Conservation (phyloP, 1,140 invertebrate species). For the Drosophila ironensis region DNA sequence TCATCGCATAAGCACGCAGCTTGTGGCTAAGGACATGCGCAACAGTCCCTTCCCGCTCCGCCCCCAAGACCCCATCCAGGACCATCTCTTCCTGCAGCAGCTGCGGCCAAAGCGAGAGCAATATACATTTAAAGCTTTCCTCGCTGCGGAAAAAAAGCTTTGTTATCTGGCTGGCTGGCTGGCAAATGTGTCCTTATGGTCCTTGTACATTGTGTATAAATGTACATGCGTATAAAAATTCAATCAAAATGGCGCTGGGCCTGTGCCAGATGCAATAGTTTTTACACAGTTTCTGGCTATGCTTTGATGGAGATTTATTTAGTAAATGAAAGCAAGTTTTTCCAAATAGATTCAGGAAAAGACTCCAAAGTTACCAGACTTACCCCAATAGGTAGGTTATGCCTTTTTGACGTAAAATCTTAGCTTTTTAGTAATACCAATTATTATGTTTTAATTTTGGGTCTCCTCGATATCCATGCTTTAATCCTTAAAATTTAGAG, state of each 20-base stretch:
- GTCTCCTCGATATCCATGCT: no score
- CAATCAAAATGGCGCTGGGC: conserved; percentile 69
- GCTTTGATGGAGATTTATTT: background rate
- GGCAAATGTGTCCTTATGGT: conserved; percentile 51
- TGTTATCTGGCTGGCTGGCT: conserved; percentile 66
- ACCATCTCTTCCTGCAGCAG: conserved; percentile 28
- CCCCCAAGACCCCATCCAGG: background rate
- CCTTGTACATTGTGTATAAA: conserved; percentile 12
- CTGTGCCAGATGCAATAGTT: conserved; percentile 1
- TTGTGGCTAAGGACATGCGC: conserved; percentile 70
- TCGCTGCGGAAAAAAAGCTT: conserved; percentile 48
- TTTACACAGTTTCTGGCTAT: conserved; percentile 12
- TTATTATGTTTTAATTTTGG: no score
- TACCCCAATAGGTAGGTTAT: no score
- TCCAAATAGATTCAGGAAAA: no score
- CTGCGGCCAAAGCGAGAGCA: conserved; percentile 64
- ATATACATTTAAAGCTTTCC: conserved; percentile 60
- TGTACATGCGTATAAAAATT: conserved; percentile 41
- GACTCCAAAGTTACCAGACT: background rate
- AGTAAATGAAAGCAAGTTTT: no score
- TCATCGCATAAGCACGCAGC: conserved; percentile 59
- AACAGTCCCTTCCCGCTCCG: conserved; percentile 43
- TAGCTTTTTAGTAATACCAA: no score
- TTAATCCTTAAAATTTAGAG: conserved; percentile 3
- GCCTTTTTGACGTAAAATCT: no score